Percentiles rank a stretch among this genome's conserved stretches.
Evolutionary conservation across 1,140 invertebrate species (phyloP).

Genomic region (Halictus rubicundus): DNA sequence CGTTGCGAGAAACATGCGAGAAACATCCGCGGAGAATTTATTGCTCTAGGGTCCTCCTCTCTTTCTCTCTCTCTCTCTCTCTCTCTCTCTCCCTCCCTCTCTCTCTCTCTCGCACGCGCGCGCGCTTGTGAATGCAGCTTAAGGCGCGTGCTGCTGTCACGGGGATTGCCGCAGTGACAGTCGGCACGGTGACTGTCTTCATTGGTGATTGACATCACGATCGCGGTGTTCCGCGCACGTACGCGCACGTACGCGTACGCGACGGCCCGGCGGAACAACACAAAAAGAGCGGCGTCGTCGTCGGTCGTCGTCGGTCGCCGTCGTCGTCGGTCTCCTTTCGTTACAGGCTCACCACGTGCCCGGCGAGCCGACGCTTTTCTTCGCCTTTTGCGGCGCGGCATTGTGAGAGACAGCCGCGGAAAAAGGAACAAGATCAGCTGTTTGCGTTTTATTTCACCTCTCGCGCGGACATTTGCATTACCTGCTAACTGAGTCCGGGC

Average conservation of each 20-base stretch:
- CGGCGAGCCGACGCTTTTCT: slow-evolving; percentile 1
- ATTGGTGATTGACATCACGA: slow-evolving; percentile 64
- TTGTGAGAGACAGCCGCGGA: not conserved
- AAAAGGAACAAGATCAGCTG: no score
- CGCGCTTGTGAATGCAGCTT: slow-evolving; percentile 57
- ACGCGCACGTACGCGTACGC: not conserved
- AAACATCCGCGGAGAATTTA: slow-evolving; percentile 20
- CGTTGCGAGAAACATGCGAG: slow-evolving; percentile 17
- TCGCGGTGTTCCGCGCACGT: slow-evolving; percentile 5
- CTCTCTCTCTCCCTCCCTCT: no score
- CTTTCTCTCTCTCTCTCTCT: no score
- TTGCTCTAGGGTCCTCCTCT: not conserved
- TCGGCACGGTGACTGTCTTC: slow-evolving; percentile 48
- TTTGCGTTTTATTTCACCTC: no score
- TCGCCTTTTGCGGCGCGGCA: not conserved
- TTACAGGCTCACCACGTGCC: slow-evolving; percentile 21
- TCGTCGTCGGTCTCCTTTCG: slow-evolving; percentile 26
- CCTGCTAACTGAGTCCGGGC: no score
- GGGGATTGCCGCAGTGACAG: slow-evolving; percentile 43
- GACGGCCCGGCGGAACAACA: not conserved
- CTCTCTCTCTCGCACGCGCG: no score
- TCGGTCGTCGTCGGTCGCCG: no score
- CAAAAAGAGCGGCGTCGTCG: slow-evolving; percentile 37
- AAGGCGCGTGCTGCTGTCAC: slow-evolving; percentile 42
- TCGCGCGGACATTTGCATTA: no score